Percentiles rank a stretch among this genome's conserved stretches.
Evolutionary conservation across 2,797 vertebrate genomes (phyloP).

Genomic region (Poeciliopsis presidionis): DNA sequence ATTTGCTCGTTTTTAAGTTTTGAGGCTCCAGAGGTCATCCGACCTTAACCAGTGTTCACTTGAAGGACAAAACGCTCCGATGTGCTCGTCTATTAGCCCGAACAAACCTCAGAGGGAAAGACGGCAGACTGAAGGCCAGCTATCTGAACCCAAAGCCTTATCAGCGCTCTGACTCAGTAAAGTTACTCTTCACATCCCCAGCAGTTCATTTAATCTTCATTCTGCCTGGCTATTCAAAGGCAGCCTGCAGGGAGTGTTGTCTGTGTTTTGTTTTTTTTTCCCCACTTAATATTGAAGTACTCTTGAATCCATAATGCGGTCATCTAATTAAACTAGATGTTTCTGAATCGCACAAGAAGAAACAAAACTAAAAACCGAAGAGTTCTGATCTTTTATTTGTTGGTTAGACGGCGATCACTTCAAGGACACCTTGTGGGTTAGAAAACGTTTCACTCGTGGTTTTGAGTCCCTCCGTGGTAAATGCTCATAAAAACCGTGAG

Average conservation of each 20-base stretch:
- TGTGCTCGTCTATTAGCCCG: slow-evolving; percentile 29
- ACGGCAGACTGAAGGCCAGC: slow-evolving; percentile 22
- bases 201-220: not conserved
- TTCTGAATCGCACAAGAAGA: not conserved
- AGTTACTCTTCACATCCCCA: not conserved
- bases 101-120: slow-evolving; percentile 33
- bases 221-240: not conserved
- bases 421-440: not conserved
- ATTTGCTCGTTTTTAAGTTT: not conserved
- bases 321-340: not conserved
- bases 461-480: not conserved
- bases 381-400: not conserved
- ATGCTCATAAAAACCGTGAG: not conserved
- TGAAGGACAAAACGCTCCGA: slow-evolving; percentile 3
- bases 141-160: slow-evolving; percentile 2
- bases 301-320: not conserved
- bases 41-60: slow-evolving; percentile 15
- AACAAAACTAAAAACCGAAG: not conserved
- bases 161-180: not conserved
- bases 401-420: not conserved
- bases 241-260: not conserved
- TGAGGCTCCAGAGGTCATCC: slow-evolving; percentile 18
- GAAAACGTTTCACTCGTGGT: not conserved
- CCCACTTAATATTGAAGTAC: not conserved
- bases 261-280: not conserved